Evolutionary conservation across 2,113 vertebrate genomes (phyloP).

Genomic region (Cathartes aura): DNA sequence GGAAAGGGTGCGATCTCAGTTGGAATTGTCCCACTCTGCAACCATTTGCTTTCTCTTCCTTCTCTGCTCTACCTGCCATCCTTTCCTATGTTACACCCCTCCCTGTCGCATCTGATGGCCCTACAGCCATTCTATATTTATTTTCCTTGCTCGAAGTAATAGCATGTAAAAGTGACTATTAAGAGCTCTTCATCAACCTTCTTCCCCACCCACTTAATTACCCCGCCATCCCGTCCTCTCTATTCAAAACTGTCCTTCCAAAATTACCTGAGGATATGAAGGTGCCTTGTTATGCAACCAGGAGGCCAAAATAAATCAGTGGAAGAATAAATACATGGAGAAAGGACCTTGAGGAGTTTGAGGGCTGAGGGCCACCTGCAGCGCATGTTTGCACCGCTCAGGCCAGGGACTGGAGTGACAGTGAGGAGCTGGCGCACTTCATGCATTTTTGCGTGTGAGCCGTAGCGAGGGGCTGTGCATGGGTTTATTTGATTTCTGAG

Average conservation of each 20-base stretch:
- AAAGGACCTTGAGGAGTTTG: not conserved
- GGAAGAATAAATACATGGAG: not conserved
- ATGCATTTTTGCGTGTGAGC: not conserved
- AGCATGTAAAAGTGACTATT: slow-evolving; percentile 6
- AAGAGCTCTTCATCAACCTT: not conserved
- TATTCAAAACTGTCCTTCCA: not conserved
- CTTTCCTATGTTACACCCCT: not conserved
- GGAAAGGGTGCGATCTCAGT: not conserved
- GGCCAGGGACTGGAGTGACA: not conserved
- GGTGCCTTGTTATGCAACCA: not conserved
- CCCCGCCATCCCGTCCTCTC: not conserved
- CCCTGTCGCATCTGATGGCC: not conserved
- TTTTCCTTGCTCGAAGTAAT: not conserved
- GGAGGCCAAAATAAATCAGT: not conserved
- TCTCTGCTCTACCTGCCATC: not conserved
- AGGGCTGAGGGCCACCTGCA: not conserved
- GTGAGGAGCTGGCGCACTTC: rapidly evolving
- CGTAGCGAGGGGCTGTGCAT: rapidly evolving
- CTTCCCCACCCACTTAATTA: not conserved
- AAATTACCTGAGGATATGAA: not conserved
- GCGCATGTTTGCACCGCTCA: rapidly evolving
- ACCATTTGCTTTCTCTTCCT: not conserved
- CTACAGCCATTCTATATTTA: not conserved
- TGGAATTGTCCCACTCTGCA: not conserved
- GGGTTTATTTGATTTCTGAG: not conserved